Evolutionary conservation across 2,888 invertebrate species (phyloP), one percentile per base, ranked within the genome.

Genomic region (Pollenia labialis): DNA sequence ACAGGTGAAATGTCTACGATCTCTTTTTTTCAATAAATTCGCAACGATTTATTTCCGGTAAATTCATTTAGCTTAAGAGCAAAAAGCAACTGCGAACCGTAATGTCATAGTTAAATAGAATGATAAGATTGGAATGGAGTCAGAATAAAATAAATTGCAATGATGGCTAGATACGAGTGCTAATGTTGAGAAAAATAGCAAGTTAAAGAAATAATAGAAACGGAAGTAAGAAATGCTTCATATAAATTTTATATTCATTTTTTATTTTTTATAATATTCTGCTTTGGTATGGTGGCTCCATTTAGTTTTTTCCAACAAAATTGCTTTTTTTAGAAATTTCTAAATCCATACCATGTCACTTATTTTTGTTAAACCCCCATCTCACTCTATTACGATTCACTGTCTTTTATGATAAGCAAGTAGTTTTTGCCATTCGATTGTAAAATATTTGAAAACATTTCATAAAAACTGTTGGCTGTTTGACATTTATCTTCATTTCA

Each of bases 21-120:
- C 75, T 56, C 64, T 71, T 85, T 74, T 44, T 52, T 40, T 66
- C 77, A 85, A 81, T 85, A 81, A 81, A 81, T 77, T 54, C 10
- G 72, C 42, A 66, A 81, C 77, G 60, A 62, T 76, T 60, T 81
- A 76, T 85, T 81, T 85, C 85, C 85, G 76, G 56, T 40, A 76
- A 66, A 64, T 85, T 85, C 76, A 81, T 81, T 81, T 68, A 68
- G 81, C 81, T 75, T 14, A 48, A 48, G 72, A 81, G 62, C 14
- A 81, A 48, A 48, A 77, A 81, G 62, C 14, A 76, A 71, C 66
- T 71, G 48, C 50, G 71, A 81, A 66, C 69, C 60, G 40, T 69
- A 40, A 69, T 79, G 48, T 60, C 40, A 79, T 16, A 69, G 68
- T 54, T 54, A 44, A 23, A 44, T 56, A 46, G 56, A 68, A 40